phyloP scores from a whole-genome alignment of 2,113 vertebrate genomes.

The Apteryx owenii region DNA sequence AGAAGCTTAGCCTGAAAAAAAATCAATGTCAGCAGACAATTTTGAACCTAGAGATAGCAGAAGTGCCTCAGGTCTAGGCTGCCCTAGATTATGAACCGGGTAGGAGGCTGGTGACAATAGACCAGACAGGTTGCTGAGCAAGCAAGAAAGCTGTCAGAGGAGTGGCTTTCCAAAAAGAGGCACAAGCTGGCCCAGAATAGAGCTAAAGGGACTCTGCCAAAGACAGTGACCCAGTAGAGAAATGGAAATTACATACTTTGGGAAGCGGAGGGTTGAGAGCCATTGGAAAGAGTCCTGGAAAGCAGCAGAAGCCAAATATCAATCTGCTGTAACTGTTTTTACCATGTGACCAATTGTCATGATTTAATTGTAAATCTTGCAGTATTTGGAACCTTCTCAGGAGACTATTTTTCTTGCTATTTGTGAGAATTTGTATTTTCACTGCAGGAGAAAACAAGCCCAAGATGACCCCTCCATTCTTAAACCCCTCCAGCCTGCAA shows the following conservation, averaged over 20 bases:
- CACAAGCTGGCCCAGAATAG: conserved; percentile 5
- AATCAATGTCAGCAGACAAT: background rate
- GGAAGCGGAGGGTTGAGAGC: background rate
- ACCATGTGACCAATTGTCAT: background rate
- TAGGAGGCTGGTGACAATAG: conserved; percentile 37
- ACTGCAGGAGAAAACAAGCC: background rate
- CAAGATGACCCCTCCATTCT: rapidly evolving
- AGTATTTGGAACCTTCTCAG: background rate
- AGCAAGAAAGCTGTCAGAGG: conserved; percentile 23
- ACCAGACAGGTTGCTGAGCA: conserved; percentile 30
- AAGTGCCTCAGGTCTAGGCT: background rate
- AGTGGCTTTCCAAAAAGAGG: background rate
- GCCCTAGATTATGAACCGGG: conserved; percentile 24
- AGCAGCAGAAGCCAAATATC: background rate
- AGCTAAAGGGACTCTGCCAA: background rate
- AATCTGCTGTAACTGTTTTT: background rate
- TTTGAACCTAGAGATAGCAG: background rate
- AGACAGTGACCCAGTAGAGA: background rate
- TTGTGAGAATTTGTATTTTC: background rate
- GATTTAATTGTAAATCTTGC: background rate
- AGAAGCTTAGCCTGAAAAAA: background rate
- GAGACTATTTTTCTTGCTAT: background rate
- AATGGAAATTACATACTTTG: background rate
- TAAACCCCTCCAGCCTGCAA: background rate
- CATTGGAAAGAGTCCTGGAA: background rate